Base-by-base conservation (phyloP, 2,113 vertebrate species). In the Gallinago media region DNA sequence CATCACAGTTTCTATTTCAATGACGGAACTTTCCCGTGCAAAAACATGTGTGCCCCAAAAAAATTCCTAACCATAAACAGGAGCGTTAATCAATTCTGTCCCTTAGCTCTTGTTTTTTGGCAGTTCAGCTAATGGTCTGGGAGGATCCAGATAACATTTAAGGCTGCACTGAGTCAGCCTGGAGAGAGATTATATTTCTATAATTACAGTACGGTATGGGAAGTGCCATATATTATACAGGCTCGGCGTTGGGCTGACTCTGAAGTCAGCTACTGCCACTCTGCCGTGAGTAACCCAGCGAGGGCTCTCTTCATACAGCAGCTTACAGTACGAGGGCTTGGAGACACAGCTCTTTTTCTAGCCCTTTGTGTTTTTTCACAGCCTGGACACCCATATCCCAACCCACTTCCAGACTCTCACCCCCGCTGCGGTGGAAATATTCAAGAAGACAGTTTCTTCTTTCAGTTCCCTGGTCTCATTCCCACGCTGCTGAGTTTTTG, bases 111-210 rank as follows among this genome's bases (percentile, higher is more conserved):
- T 62, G n/a, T 18, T 55, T 70, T 82, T 82, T 91, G 79, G 76
- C 54, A 91, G 80, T 72, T 75, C 71, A 36, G 26, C 36, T 91
- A 87, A 87, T 96, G 88, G 61, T 67, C 88, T 93, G 90, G 95
- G 92, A 96, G 90, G 90, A 77, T 75, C 77, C 85, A 96, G 96
- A 95, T 96, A 97, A 96, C 93, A 95, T 96, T 94, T 89, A 94
- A 72, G 68, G 79, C 55, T 92, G 58, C 55, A 91, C 72, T 92
- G 94, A 96, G 79, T 97, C 96, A 96, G 49, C 56, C 36, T 94
- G 76, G 90, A 88, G 92, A 94, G 77, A 93, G 85, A 84, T 75
- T 93, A 59, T 50, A 76, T 93, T 94, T 86, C 72, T 82, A 8
- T 93, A 95, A 96, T 94, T 95, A 91, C 85, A 86, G 74, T 71